These are phyloP conservation scores for Crotalus viridis DNA, from an alignment of 2,113 vertebrate genomes.

Conservation along the genomic window DNA sequence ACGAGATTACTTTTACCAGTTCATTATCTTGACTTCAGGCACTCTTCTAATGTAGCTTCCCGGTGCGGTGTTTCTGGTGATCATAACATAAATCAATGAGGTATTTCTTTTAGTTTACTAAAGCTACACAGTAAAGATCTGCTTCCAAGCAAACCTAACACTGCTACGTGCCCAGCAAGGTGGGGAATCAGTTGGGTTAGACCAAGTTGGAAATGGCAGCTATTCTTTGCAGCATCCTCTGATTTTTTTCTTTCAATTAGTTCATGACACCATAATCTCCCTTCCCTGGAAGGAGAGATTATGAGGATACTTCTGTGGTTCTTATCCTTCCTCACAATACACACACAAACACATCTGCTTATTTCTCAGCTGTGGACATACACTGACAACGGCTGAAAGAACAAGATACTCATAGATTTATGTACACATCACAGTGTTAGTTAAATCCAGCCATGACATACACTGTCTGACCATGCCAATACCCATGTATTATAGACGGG, in stretches of 20 bases:
- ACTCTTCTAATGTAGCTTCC: slow-evolving; percentile 24
- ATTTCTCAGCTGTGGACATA: slow-evolving; percentile 44
- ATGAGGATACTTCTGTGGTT: slow-evolving; percentile 2
- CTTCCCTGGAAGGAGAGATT: slow-evolving; percentile 22
- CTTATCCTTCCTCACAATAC: slow-evolving; percentile 31
- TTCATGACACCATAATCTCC: slow-evolving; percentile 11
- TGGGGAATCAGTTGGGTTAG: slow-evolving; percentile 25
- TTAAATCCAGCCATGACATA: slow-evolving; percentile 52
- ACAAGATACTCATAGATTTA: slow-evolving; percentile 35
- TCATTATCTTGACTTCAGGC: slow-evolving; percentile 1
- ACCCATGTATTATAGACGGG: slow-evolving; percentile 5
- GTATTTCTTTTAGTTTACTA: slow-evolving; percentile 11
- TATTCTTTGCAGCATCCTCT: slow-evolving; percentile 29
- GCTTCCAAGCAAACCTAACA: not conserved
- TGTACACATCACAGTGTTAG: slow-evolving; percentile 67
- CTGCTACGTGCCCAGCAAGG: not conserved
- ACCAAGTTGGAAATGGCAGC: slow-evolving; percentile 16
- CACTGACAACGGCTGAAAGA: slow-evolving; percentile 30
- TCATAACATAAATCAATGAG: slow-evolving; percentile 20
- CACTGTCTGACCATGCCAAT: slow-evolving; percentile 33
- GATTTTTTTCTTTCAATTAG: slow-evolving; percentile 30
- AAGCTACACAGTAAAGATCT: slow-evolving; percentile 21
- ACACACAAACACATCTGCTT: slow-evolving; percentile 12
- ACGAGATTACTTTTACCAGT: not conserved
- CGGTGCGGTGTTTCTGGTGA: not conserved